Evolutionary conservation across 2,113 vertebrate genomes (phyloP), one percentile per base, ranked within the genome.

Genomic region (Zingel zingel): DNA sequence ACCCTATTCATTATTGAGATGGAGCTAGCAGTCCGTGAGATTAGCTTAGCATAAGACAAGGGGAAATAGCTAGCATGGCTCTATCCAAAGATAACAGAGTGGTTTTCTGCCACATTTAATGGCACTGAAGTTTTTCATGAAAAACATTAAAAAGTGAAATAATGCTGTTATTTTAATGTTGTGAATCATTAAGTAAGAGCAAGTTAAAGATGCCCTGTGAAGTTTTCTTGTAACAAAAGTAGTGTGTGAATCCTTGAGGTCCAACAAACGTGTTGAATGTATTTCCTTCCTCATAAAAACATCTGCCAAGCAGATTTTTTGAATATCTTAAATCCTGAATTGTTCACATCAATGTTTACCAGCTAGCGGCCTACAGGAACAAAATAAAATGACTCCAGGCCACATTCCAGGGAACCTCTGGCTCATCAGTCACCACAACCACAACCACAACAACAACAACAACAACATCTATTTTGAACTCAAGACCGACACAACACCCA

Each of bases 321-420:
- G 3, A 27, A 25, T n/a, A 48, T 25, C n/a, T 43, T 3, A 11
- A 47, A 72, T 58, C 36, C 5, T 47, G 54, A 62, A 33, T 33
- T 39, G 15, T 43, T 74, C 9, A 23, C 45, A 23, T 51, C 2
- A 6, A 11, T 10, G 21, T 51, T 64, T 25, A 51, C 13, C 13
- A 53, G 21, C 13, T 12, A 39, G 4, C 2, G 0, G 39, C 15
- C 5, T 33, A 79, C 21, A 6, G 50, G 19, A 51, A 81, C 33
- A 73, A 71, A 64, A 68, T 5, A 51, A 72, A 92, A 87, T 23
- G 77, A 77, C 67, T 56, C 62, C 56, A 62, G 62, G 53, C 39
- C 74, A 87, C 39, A 79, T 77, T 93, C 73, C 84, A 78, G 48
- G 27, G 36, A 51, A 50, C 18, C 65, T 80, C 58, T 12, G 23